phyloP scores from a whole-genome alignment of 2,888 invertebrate genomes.

The Hypselothyrea guttata region DNA sequence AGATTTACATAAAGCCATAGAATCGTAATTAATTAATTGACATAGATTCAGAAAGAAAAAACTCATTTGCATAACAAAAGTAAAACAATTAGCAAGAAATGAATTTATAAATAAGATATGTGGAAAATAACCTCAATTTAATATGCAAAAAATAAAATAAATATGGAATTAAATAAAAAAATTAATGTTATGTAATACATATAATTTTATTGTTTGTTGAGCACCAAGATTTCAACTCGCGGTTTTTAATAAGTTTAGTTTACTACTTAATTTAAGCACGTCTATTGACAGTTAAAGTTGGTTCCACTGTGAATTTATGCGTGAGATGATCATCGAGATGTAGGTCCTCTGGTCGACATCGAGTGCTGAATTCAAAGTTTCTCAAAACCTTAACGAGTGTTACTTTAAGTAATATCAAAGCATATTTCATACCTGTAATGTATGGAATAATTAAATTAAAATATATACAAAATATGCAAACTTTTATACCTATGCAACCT shows the following conservation, averaged over 20 bases:
- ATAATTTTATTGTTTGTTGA: too few species aligned
- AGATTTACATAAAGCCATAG: not conserved
- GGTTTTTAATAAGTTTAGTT: too few species aligned
- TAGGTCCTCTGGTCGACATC: conserved; percentile 65
- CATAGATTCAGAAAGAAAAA: not conserved
- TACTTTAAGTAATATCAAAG: conserved; percentile 65
- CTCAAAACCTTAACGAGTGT: conserved; percentile 68
- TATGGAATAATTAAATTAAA: not conserved
- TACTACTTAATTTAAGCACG: too few species aligned
- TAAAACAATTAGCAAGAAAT: too few species aligned
- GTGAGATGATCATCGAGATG: conserved; percentile 65
- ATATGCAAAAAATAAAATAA: not conserved
- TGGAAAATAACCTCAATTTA: not conserved
- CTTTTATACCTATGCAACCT: conserved; percentile 72
- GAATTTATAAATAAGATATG: too few species aligned
- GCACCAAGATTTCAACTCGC: too few species aligned
- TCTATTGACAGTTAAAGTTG: conserved; percentile 32
- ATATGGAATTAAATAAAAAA: not conserved
- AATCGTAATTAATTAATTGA: not conserved
- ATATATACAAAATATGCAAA: not conserved
- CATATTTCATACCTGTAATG: conserved; percentile 71
- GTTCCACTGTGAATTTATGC: conserved; percentile 61
- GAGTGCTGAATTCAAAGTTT: conserved; percentile 69
- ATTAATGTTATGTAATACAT: too few species aligned
- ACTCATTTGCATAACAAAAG: not conserved